Evolutionary conservation across 2,113 vertebrate genomes (phyloP).

Genomic region (Colius striatus): DNA sequence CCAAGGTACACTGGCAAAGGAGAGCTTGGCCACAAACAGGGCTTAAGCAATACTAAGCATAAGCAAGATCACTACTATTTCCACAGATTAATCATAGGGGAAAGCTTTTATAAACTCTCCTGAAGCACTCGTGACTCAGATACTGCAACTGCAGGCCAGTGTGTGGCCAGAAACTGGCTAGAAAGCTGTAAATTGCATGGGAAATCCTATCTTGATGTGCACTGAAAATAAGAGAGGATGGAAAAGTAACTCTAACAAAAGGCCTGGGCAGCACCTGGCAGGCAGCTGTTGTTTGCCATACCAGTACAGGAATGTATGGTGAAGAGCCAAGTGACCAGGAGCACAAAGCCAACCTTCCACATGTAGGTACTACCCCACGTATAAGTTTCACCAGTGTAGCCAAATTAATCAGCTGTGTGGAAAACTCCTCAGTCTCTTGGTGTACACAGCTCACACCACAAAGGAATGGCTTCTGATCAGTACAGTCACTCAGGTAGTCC

Average conservation of each 20-base stretch:
- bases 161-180: neutral
- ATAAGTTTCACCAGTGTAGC: neutral
- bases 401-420: no score
- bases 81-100: neutral
- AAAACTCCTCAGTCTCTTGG: fast-evolving
- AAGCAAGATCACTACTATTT: neutral
- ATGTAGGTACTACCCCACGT: fast-evolving
- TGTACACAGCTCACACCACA: neutral
- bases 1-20: neutral
- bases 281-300: neutral
- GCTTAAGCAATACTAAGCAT: neutral
- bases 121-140: neutral
- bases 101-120: neutral
- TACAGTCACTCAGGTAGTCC: neutral
- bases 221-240: neutral
- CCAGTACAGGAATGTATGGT: neutral
- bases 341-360: neutral
- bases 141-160: neutral
- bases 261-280: neutral
- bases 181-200: neutral
- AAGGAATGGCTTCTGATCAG: neutral
- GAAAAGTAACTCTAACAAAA: neutral
- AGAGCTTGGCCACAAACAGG: neutral
- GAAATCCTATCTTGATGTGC: neutral
- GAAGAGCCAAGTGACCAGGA: neutral